Evolutionary conservation across 2,888 invertebrate species (phyloP).

Genomic region (Acrobasis repandana): DNA sequence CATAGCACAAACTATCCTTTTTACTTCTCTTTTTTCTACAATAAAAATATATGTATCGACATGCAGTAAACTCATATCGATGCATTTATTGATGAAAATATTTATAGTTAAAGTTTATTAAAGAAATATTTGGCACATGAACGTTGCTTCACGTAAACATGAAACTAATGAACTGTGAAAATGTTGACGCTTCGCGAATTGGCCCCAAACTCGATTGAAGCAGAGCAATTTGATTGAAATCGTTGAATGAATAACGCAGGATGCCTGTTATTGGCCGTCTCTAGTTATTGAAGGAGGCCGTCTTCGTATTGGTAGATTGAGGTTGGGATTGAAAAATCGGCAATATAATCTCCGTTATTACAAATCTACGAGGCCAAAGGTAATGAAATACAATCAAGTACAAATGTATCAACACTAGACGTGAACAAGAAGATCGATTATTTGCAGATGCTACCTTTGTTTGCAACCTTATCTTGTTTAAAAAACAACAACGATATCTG

Average conservation of each 20-base stretch:
- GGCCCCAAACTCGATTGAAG: neutral
- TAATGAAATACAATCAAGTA: too few relatives aligned
- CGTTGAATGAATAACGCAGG: constrained; percentile 8
- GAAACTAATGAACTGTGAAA: constrained; percentile 5
- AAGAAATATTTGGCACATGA: neutral
- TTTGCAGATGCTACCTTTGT: too few relatives aligned
- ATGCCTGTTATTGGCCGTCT: constrained; percentile 8
- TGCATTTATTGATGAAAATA: too few relatives aligned
- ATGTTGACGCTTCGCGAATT: neutral
- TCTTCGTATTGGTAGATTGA: neutral
- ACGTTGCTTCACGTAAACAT: neutral
- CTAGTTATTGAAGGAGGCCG: constrained; percentile 5
- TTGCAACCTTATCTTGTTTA: too few relatives aligned
- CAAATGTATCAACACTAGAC: too few relatives aligned
- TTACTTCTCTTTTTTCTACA: too few relatives aligned
- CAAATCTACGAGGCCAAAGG: too few relatives aligned
- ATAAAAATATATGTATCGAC: too few relatives aligned
- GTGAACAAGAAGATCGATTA: too few relatives aligned
- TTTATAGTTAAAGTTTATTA: neutral
- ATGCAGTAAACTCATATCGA: too few relatives aligned
- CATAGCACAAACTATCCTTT: too few relatives aligned
- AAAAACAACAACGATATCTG: too few relatives aligned
- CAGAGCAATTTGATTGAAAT: constrained; percentile 13
- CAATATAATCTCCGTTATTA: neutral
- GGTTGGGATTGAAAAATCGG: neutral